phyloP scores from a whole-genome alignment of 2,113 vertebrate genomes.

The Indicator indicator region DNA sequence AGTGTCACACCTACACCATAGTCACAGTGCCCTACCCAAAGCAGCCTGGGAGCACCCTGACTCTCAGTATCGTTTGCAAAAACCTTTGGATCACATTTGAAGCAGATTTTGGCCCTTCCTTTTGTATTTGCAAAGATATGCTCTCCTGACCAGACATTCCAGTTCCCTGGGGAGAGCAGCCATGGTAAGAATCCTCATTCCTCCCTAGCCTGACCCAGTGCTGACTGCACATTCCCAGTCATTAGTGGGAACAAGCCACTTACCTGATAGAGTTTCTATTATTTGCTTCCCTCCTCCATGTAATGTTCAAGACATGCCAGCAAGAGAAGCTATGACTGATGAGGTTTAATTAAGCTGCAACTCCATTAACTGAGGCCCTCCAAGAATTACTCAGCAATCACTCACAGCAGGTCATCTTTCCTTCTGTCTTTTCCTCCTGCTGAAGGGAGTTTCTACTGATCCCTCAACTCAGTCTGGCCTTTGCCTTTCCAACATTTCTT shows the following conservation, averaged over 20 bases:
- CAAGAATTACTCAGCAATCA: neutral
- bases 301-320: neutral
- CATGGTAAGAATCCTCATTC: neutral
- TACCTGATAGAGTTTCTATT: neutral
- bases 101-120: neutral
- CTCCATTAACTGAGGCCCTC: neutral
- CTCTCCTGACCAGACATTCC: neutral
- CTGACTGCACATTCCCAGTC: neutral
- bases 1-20: rapidly evolving
- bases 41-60: neutral
- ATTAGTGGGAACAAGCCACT: neutral
- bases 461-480: neutral
- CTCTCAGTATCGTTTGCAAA: neutral
- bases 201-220: neutral
- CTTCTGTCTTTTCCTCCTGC: neutral
- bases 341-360: constrained; percentile 37
- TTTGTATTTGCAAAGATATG: neutral
- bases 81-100: neutral
- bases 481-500: neutral
- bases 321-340: neutral
- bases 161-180: rapidly evolving
- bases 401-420: neutral
- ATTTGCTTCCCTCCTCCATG: neutral
- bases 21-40: neutral
- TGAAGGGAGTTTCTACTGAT: neutral